Percentiles rank a stretch among this genome's conserved stretches.
Evolutionary conservation across 2,113 vertebrate genomes (phyloP).

Genomic region (Merops nubicus): DNA sequence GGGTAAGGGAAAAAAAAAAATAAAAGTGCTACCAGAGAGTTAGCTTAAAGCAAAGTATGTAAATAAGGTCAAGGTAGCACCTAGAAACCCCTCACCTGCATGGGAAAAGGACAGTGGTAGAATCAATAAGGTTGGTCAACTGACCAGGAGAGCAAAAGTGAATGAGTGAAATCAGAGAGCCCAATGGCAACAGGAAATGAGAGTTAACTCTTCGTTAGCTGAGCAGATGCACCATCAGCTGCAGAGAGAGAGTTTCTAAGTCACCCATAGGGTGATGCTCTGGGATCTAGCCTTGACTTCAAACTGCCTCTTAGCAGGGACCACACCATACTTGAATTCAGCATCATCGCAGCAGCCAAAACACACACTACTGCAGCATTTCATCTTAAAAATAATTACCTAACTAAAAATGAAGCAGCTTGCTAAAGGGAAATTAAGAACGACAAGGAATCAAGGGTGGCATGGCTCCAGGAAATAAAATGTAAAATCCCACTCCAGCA

Average conservation of each 20-base stretch:
- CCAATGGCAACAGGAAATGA: accelerated
- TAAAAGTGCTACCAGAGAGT: neutral
- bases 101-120: neutral
- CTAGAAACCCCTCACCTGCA: neutral
- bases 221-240: neutral
- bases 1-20: neutral
- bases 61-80: neutral
- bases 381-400: neutral
- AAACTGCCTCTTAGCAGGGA: neutral
- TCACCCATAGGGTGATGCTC: neutral
- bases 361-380: neutral
- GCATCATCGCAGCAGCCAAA: neutral
- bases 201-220: neutral
- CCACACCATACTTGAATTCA: accelerated
- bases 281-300: neutral
- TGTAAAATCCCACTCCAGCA: neutral
- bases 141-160: neutral
- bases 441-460: neutral
- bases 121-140: neutral
- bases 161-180: neutral
- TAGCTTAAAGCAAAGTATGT: neutral
- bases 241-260: neutral
- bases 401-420: neutral
- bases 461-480: neutral
- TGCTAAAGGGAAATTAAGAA: neutral